Base-by-base conservation (phyloP, 2,888 invertebrate species). In the Oxytorus armatus region DNA sequence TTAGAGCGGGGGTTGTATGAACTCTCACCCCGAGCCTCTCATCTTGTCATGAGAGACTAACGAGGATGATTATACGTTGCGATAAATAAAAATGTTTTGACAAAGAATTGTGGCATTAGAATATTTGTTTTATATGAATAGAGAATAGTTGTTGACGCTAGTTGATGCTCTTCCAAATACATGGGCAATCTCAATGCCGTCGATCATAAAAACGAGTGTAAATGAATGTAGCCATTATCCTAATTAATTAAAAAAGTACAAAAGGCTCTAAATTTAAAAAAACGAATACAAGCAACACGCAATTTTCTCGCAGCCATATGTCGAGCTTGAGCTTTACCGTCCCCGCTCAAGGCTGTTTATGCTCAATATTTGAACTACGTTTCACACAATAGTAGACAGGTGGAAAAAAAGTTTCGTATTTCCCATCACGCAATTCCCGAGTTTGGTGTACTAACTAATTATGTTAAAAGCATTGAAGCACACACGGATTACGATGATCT, bases 381-480 rank as follows among this genome's bases (percentile, higher is more conserved):
- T 53, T 21, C 44, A 5, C 16, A 21, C 29, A 10, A 14, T 16
- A 14, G 42, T 49, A 23, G 14, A 23, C 16, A 59, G n/a, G 23
- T 29, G 14, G 53, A 73, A 72, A 72, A 51, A 51, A 29, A 29
- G n/a, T 36, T 53, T 29, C n/a, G 21, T 36, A n/a, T 42, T 70
- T 53, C 36, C 72, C 33, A 66, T 68, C 47, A 47, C 29, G 29
- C 16, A 29, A 29, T 14, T 10, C 25, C 63, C 33, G 25, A 18
- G 57, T 73, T 66, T 57, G 10, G 44, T 59, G 23, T 51, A 55
- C 49, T 33, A 76, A 65, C 79, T 73, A 79, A 82, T 79, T 82
- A 79, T 73, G 66, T 63, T 79, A 72, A 82, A 76, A 82, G 82
- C 81, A 73, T 7, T 49, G 18, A 21, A 55, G 73, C 55, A 55